Evolutionary conservation across 1,140 invertebrate species (phyloP).

Genomic region (Megalonaias nervosa): DNA sequence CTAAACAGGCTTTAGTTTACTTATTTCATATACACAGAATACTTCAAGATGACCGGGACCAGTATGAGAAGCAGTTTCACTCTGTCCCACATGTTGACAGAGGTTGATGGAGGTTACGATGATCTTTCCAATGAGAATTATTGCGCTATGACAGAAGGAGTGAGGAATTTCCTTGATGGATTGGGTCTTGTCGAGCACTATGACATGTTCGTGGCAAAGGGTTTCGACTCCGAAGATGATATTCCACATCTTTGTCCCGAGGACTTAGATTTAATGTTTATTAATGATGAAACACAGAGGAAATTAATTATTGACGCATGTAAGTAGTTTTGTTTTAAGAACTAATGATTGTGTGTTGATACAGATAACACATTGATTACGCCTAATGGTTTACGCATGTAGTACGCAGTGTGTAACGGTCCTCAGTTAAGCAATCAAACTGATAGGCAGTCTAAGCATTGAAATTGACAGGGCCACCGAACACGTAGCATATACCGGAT

Average conservation of each 20-base stretch:
- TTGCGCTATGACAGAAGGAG: conserved; percentile 47
- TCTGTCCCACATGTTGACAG: too few relatives aligned
- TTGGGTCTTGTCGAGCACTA: conserved; percentile 56
- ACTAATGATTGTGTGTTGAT: too few relatives aligned
- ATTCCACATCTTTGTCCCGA: conserved; percentile 44
- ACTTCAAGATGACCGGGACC: conserved; percentile 5
- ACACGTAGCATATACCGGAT: too few relatives aligned
- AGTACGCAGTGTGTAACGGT: too few relatives aligned
- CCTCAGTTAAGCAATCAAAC: too few relatives aligned
- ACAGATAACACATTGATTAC: too few relatives aligned
- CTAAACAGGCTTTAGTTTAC: background rate
- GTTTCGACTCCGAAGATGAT: conserved; percentile 61
- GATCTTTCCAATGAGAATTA: conserved; percentile 22
- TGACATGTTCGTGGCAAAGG: conserved; percentile 61
- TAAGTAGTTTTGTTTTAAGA: conserved; percentile 20
- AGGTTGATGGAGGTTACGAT: too few relatives aligned
- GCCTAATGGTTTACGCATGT: too few relatives aligned
- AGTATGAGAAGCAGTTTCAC: background rate
- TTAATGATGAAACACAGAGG: conserved; percentile 46
- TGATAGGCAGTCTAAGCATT: too few relatives aligned
- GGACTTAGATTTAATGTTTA: conserved; percentile 56
- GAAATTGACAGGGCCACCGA: too few relatives aligned
- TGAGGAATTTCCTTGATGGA: conserved; percentile 52
- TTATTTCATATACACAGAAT: background rate
- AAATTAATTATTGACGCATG: conserved; percentile 46